Percentiles rank a stretch among this genome's conserved stretches.
Conservation (phyloP, 1,140 invertebrate species). For the Colletes latitarsis region DNA sequence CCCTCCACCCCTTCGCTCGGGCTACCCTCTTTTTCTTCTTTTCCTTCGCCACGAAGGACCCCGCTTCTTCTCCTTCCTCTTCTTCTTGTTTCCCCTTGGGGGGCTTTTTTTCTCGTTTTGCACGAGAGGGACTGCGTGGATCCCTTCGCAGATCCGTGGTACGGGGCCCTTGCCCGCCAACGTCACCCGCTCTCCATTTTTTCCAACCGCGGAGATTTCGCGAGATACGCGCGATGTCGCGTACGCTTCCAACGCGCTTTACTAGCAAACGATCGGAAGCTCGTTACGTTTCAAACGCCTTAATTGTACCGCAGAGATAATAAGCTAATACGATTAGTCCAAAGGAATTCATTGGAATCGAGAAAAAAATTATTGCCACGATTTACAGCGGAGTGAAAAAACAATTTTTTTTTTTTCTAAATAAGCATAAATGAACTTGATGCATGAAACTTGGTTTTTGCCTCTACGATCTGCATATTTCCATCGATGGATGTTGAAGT, state of each 20-base stretch:
- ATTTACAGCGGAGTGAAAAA: no score
- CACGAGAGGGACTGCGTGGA: slow-evolving; percentile 33
- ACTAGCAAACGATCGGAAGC: no score
- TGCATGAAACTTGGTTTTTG: no score
- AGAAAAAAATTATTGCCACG: no score
- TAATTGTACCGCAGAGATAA: no score
- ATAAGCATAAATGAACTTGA: no score
- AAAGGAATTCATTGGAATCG: no score
- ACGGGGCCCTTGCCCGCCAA: not conserved
- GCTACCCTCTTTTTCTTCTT: slow-evolving; percentile 52
- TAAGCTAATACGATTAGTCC: no score
- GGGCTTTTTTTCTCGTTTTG: slow-evolving; percentile 33
- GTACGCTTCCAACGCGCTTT: not conserved
- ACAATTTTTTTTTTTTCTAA: no score
- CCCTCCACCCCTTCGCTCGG: slow-evolving; percentile 41
- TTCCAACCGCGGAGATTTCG: slow-evolving; percentile 1
- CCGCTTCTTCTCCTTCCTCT: slow-evolving; percentile 31
- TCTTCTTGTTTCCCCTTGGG: slow-evolving; percentile 37
- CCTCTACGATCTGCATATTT: no score
- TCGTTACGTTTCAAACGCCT: no score
- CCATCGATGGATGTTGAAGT: no score
- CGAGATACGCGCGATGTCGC: slow-evolving; percentile 3
- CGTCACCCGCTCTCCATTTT: not conserved
- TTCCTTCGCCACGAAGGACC: slow-evolving; percentile 50
- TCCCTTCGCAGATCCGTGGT: slow-evolving; percentile 38